Evolutionary conservation across 2,797 vertebrate species (phyloP), one percentile per base, ranked within the genome.

Genomic region (Poeciliopsis gracilis): DNA sequence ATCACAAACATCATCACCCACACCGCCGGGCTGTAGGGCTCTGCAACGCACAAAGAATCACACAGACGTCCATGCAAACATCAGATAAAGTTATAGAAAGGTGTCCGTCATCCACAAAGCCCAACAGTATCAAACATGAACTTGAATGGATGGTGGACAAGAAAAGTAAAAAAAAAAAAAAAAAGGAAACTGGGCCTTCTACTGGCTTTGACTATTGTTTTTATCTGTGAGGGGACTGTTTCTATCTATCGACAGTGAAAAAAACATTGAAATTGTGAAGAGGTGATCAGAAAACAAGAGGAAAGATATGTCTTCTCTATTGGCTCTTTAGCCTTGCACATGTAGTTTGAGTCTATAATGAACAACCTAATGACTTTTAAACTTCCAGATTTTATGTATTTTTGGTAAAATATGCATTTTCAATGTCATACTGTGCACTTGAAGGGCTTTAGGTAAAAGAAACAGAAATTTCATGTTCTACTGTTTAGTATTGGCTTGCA

Each of bases 1-100:
- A 98, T 98, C 85, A 98, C 97, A 67, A 98, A 98, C 97, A 98
- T 98, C 97, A 98, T 98, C 93, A 98, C 97, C 97, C 97, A 98
- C 87, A 98, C 97, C 2, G 97, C 97, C 0, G 97, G 97, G 90
- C 97, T 98, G 95, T 98, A 98, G 77, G 97, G 97, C 90, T 98
- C 97, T 98, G 94, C 4, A 90, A 92, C 20, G 69, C 76, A 87
- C 76, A 81, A 36, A 87, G 45, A 77, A 8, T 66, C 57, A 25
- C 73, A 80, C 41, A 84, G 25, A 45, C 6, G 74, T 59, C 63
- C 49, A 75, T 2, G 46, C 61, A n/a, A 75, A 77, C 15, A 79
- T 82, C 46, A 80, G 76, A 84, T 30, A 43, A 71, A 73, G 79
- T 79, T 61, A 77, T 49, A 53, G 18, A 84, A 78, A 80, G 82